A percentile compares a stretch with the other conserved stretches of the same genome.
Conservation (phyloP, 1,140 invertebrate genomes). For the Sitophilus oryzae region DNA sequence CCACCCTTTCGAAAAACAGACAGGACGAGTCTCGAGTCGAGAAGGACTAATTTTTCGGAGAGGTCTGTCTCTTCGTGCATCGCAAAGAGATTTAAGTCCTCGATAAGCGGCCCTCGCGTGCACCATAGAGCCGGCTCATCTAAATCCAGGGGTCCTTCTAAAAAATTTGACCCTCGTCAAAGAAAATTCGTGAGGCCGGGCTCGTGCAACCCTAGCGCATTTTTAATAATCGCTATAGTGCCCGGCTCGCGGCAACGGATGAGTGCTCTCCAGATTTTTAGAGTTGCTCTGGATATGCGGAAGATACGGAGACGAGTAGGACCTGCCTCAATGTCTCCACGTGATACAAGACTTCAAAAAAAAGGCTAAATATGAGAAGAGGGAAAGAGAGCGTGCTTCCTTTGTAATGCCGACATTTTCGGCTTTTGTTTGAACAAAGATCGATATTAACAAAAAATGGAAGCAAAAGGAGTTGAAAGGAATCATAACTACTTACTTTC, state of each 20-base stretch:
- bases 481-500: no score
- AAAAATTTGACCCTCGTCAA: conserved; percentile 1
- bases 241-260: background rate
- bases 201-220: background rate
- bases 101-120: background rate
- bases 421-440: no score
- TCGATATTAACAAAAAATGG: no score
- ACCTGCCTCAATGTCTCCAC: conserved; percentile 2
- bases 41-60: no score
- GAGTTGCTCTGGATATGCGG: background rate
- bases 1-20: no score
- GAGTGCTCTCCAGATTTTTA: background rate
- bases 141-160: background rate
- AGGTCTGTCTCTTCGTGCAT: no score
- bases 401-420: no score
- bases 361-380: background rate
- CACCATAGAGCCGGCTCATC: no score
- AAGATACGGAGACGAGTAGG: background rate
- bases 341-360: conserved; percentile 1
- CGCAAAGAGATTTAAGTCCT: background rate
- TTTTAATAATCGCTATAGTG: conserved; percentile 4
- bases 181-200: background rate
- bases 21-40: no score
- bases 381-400: background rate
- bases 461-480: no score